Percentiles rank a stretch among this genome's conserved stretches.
phyloP scores from a whole-genome alignment of 2,888 invertebrate species.

The Caenorhabditis imperialis region DNA sequence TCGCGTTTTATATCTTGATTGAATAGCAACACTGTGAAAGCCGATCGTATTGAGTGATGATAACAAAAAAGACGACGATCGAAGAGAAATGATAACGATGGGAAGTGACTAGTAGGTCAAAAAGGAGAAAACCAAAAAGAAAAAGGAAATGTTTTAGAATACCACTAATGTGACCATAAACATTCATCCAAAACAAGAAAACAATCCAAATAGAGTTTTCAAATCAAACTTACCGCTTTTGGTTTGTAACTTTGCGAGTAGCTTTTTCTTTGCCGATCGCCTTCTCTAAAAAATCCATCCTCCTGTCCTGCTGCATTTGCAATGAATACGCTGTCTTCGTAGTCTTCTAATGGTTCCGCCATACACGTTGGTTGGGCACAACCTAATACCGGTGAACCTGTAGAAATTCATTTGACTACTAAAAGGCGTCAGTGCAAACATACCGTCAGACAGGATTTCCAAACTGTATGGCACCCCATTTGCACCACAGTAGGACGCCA shows the following conservation, averaged over 20 bases:
- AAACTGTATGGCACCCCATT: constrained; percentile 76
- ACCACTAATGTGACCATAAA: too few species aligned
- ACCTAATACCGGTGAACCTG: constrained; percentile 71
- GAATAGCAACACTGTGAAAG: constrained; percentile 6
- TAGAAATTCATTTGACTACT: constrained; percentile 2
- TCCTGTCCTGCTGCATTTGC: constrained; percentile 69
- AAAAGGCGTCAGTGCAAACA: constrained; percentile 10
- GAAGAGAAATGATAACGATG: too few species aligned
- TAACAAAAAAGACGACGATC: neutral
- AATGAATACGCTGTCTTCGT: constrained; percentile 73
- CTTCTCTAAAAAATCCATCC: constrained; percentile 76
- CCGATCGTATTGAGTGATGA: neutral
- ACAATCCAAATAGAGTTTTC: neutral
- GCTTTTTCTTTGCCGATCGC: constrained; percentile 71
- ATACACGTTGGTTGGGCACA: constrained; percentile 77
- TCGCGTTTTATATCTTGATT: constrained; percentile 17
- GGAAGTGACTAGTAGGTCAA: too few species aligned
- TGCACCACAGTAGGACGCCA: constrained; percentile 72
- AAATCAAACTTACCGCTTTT: constrained; percentile 64
- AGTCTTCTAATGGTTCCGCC: constrained; percentile 67
- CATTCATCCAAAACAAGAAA: too few species aligned
- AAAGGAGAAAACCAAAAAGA: too few species aligned
- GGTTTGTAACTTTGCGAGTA: constrained; percentile 68
- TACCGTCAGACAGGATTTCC: constrained; percentile 70
- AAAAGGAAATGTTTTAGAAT: too few species aligned